phyloP scores from a whole-genome alignment of 2,797 vertebrate species.

The Tangara arthus region DNA sequence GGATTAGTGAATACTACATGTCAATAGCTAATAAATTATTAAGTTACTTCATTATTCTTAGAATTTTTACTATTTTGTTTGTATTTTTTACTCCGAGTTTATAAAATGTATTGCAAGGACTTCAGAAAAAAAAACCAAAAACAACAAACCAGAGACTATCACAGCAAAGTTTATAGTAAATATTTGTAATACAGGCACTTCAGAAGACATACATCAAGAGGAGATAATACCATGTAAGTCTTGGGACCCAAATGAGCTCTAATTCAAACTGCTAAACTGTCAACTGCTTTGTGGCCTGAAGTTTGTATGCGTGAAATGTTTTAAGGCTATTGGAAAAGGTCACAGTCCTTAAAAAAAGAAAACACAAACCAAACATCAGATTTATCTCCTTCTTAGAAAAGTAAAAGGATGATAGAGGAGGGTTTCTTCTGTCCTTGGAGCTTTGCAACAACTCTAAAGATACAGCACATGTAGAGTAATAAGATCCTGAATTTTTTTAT shows the following conservation, averaged over 20 bases:
- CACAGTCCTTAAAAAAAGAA: neutral
- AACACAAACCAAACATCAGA: neutral
- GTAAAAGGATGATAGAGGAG: neutral
- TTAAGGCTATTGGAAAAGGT: conserved; percentile 42
- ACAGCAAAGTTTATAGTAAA: neutral
- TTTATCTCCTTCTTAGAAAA: neutral
- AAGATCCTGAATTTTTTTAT: neutral
- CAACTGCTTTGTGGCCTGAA: neutral
- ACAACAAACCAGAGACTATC: neutral
- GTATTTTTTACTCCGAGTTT: neutral
- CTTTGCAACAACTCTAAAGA: neutral
- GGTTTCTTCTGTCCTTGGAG: neutral
- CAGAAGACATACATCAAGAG: neutral
- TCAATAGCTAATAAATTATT: neutral
- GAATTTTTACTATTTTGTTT: neutral
- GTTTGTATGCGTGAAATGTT: neutral
- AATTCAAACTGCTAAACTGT: conserved; percentile 18
- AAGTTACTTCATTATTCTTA: neutral
- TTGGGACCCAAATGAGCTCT: neutral
- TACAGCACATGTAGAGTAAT: neutral
- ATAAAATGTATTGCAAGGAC: neutral
- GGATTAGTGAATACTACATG: neutral
- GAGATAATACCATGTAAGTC: neutral
- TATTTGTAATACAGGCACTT: neutral
- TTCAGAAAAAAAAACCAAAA: neutral